phyloP scores from a whole-genome alignment of 2,888 invertebrate genomes.

The Chrysolina americana region DNA sequence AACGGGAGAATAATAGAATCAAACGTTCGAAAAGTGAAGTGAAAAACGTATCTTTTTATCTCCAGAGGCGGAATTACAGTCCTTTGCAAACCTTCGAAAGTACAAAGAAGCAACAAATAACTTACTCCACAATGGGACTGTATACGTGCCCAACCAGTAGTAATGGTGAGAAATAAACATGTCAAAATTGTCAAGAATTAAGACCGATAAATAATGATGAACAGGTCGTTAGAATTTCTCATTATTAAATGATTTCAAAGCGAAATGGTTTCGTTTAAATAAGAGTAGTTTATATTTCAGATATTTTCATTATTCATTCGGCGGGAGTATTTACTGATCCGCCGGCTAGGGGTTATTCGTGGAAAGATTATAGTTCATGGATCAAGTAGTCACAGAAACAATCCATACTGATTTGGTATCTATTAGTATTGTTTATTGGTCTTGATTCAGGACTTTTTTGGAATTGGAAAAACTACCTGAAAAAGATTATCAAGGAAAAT shows the following conservation, averaged over 20 bases:
- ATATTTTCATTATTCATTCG: not conserved
- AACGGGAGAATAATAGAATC: conserved; percentile 68
- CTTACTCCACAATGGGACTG: conserved; percentile 31
- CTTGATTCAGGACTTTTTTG: not conserved
- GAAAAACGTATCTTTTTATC: conserved; percentile 77
- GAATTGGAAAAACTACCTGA: not conserved
- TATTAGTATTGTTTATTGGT: too few species aligned
- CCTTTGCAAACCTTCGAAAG: conserved; percentile 41
- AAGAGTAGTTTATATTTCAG: too few species aligned
- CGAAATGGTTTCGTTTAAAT: too few species aligned
- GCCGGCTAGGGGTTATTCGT: not conserved
- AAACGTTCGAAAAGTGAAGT: conserved; percentile 80
- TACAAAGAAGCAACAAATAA: conserved; percentile 42
- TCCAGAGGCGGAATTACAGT: conserved; percentile 73
- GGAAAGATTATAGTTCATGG: too few species aligned
- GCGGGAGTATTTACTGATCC: not conserved
- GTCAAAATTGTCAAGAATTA: not conserved
- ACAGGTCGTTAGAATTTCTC: too few species aligned
- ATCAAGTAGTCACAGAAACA: too few species aligned
- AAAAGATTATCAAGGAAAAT: not conserved
- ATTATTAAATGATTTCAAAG: too few species aligned
- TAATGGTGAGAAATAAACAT: not conserved
- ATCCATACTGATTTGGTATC: too few species aligned
- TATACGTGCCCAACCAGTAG: conserved; percentile 8
- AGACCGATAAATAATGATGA: not conserved